These are phyloP conservation scores for Dromaius novaehollandiae DNA, from an alignment of 2,113 vertebrate genomes.

Conservation along the genomic window DNA sequence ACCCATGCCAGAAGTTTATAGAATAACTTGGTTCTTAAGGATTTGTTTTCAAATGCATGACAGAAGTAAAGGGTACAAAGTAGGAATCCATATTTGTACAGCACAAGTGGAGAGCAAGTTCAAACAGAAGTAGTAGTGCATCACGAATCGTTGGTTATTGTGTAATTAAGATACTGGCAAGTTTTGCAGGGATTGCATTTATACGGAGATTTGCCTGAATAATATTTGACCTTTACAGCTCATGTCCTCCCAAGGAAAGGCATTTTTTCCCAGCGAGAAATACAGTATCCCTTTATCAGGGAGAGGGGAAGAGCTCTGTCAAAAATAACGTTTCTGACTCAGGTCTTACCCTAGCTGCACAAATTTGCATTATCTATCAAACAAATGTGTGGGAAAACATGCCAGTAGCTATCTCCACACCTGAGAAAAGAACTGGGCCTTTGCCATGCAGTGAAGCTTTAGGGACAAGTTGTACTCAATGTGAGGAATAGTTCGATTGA, in stretches of 20 bases:
- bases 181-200: background rate
- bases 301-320: background rate
- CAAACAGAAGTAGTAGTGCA: background rate
- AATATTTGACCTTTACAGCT: background rate
- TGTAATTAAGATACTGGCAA: background rate
- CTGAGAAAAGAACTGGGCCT: background rate
- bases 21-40: background rate
- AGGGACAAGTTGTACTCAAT: background rate
- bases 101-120: background rate
- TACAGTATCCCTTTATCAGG: background rate
- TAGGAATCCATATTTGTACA: background rate
- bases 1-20: background rate
- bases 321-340: rapidly evolving
- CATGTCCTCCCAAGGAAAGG: background rate
- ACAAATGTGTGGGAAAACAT: rapidly evolving
- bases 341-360: background rate
- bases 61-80: background rate
- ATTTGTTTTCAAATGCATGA: background rate
- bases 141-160: background rate
- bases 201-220: background rate
- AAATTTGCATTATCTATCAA: background rate
- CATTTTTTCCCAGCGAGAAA: background rate
- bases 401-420: background rate
- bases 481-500: background rate
- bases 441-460: background rate